A percentile compares a stretch with the other conserved stretches of the same genome.
Conservation (phyloP, 1,140 invertebrate species). For the Physella acuta region DNA sequence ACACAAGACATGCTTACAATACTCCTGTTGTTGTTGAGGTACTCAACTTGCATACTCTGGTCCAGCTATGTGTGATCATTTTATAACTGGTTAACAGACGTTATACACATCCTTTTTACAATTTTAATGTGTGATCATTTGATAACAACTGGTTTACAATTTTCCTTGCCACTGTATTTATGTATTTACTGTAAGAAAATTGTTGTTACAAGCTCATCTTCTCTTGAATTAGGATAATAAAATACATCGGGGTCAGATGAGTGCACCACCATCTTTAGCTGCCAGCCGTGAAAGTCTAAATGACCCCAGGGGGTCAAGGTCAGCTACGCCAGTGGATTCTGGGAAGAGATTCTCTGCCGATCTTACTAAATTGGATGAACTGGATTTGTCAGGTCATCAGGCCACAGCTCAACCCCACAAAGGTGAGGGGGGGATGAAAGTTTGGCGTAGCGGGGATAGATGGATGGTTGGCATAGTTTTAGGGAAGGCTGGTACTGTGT, state of each 20-base stretch:
- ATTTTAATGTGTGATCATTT: neutral
- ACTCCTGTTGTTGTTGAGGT: constrained; percentile 44
- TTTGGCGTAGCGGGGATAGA: too few species aligned
- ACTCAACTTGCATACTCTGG: too few species aligned
- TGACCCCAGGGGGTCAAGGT: constrained; percentile 35
- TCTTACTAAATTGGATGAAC: constrained; percentile 63
- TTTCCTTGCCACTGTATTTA: neutral
- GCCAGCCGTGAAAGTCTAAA: constrained; percentile 52
- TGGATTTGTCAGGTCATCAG: constrained; percentile 42
- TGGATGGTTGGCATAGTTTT: too few species aligned
- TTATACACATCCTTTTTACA: too few species aligned
- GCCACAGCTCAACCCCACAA: neutral
- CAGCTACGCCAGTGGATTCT: constrained; percentile 46
- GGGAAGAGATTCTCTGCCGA: constrained; percentile 44
- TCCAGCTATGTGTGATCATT: too few species aligned
- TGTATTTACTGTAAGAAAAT: neutral
- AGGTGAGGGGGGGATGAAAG: constrained; percentile 27
- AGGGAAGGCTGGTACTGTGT: too few species aligned
- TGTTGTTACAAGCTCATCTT: neutral
- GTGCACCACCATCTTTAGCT: constrained; percentile 54
- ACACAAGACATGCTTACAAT: constrained; percentile 20
- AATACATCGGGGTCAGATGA: constrained; percentile 42
- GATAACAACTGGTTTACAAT: neutral
- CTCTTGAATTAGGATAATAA: constrained; percentile 18
- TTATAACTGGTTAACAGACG: too few species aligned